Conservation (phyloP, 2,888 invertebrate genomes). For the Himalopsyche kuldschensis region DNA sequence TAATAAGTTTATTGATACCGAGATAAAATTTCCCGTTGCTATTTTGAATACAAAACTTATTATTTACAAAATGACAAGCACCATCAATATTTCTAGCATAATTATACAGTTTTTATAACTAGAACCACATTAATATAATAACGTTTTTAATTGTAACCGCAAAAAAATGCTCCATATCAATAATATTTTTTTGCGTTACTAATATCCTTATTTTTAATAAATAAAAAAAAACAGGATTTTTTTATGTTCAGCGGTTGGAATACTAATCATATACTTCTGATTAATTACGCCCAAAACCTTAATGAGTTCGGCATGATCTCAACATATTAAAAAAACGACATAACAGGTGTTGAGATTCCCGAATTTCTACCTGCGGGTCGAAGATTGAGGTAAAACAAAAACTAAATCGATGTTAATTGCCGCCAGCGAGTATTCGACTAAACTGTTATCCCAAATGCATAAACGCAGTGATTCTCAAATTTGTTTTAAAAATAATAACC, state of each 20-base stretch:
- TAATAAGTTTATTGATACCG: no score
- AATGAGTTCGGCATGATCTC: background rate
- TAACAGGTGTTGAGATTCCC: background rate
- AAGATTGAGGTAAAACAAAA: background rate
- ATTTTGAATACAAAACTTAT: no score
- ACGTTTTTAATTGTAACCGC: background rate
- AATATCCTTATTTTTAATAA: background rate
- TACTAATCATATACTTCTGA: background rate
- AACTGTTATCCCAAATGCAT: background rate
- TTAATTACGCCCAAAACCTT: background rate
- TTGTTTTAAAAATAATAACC: background rate
- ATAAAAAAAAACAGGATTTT: background rate
- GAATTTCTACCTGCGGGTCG: background rate
- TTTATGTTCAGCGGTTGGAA: background rate
- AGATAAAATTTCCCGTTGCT: no score
- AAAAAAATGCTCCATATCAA: background rate
- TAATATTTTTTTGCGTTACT: background rate
- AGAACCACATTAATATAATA: background rate
- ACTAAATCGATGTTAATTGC: background rate
- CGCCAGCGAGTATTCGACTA: background rate
- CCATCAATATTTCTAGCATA: background rate
- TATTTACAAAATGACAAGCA: no score
- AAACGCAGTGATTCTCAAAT: background rate
- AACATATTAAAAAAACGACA: background rate
- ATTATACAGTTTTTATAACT: background rate